Percentiles rank a stretch among this genome's conserved stretches.
These are phyloP conservation scores for Zaprionus ghesquierei DNA, from an alignment of 1,140 invertebrate species.

Conservation along the genomic window DNA sequence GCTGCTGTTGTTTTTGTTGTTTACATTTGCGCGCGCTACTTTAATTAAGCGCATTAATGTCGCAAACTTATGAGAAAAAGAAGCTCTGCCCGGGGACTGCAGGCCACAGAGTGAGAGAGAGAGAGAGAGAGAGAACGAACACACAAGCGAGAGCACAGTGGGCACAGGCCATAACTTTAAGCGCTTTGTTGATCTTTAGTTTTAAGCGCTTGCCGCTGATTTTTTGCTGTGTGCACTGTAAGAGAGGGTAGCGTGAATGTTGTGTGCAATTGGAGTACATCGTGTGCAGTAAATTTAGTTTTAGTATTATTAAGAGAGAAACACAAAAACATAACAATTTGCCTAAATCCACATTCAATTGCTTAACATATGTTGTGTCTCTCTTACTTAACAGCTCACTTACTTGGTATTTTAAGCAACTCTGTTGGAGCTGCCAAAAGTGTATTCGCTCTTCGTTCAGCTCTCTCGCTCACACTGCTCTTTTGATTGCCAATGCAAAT, in stretches of 20 bases:
- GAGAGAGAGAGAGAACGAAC: conserved; percentile 16
- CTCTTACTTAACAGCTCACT: not conserved
- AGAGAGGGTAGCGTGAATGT: not conserved
- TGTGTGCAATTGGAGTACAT: not conserved
- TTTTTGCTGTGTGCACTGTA: conserved; percentile 7
- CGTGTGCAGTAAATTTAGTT: not conserved
- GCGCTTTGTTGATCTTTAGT: conserved; percentile 40
- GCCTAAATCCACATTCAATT: too few relatives aligned
- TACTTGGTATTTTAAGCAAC: not conserved
- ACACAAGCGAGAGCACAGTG: conserved; percentile 30
- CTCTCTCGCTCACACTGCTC: conserved; percentile 20
- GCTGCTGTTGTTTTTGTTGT: conserved; percentile 38
- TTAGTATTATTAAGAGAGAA: not conserved
- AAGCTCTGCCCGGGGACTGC: conserved; percentile 6
- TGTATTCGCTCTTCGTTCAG: conserved; percentile 20
- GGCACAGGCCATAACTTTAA: conserved; percentile 63
- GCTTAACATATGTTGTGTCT: not conserved
- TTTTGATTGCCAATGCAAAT: conserved; percentile 68
- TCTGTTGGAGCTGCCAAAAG: not conserved
- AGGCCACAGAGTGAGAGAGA: too few relatives aligned
- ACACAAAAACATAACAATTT: too few relatives aligned
- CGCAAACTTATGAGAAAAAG: conserved; percentile 63
- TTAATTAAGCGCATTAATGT: conserved; percentile 80
- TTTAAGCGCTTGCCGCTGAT: conserved; percentile 60
- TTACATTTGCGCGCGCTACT: conserved; percentile 60